These are phyloP conservation scores for Tenthredo livida DNA, from an alignment of 2,888 invertebrate genomes.

Conservation along the genomic window DNA sequence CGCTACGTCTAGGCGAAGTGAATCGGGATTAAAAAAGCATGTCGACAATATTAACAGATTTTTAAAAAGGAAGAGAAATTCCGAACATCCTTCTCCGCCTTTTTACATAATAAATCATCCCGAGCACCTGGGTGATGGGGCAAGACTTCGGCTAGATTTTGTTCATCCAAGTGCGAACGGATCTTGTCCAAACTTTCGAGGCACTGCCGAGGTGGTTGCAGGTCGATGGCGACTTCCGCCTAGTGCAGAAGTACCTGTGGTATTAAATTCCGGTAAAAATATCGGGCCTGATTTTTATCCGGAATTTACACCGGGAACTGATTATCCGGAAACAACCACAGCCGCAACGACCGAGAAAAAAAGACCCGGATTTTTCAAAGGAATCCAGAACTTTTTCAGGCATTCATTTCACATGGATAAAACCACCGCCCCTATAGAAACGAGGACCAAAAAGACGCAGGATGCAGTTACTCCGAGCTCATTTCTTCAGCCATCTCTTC, in stretches of 20 bases:
- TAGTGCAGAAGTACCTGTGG: neutral
- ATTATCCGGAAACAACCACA: neutral
- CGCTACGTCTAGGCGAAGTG: neutral
- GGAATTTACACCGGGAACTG: neutral
- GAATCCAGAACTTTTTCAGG: constrained; percentile 7
- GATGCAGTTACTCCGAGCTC: neutral
- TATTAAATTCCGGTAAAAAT: neutral
- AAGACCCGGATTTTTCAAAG: constrained; percentile 10
- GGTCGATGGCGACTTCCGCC: constrained; percentile 4
- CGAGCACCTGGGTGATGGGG: neutral
- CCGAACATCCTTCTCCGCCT: neutral
- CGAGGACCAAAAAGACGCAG: no score
- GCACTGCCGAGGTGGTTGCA: neutral
- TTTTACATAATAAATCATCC: neutral
- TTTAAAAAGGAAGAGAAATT: neutral
- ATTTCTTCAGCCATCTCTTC: neutral
- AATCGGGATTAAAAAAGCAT: neutral
- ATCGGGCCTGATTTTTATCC: neutral
- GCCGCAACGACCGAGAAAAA: neutral
- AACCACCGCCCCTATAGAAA: neutral
- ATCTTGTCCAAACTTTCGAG: neutral
- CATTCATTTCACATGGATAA: constrained; percentile 32
- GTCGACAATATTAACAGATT: neutral
- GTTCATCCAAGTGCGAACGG: neutral
- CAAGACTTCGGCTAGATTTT: constrained; percentile 32